phyloP scores from a whole-genome alignment of 2,888 invertebrate species.

The Pyrgus malvae region DNA sequence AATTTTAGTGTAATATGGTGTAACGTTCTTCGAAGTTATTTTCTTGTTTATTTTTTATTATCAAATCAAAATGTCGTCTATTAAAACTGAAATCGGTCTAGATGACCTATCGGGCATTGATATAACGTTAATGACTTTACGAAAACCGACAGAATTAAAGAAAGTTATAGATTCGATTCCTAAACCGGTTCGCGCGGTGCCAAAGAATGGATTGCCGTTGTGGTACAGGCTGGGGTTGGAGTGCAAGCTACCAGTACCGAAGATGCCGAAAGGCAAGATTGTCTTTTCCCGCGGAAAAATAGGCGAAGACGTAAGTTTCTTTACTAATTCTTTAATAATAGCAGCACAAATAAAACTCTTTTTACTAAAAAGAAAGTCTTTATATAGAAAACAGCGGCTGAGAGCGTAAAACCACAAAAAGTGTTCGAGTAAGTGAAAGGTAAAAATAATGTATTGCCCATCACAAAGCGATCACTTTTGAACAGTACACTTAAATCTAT shows the following conservation, averaged over 20 bases:
- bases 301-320: constrained; percentile 74
- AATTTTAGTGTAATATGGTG: constrained; percentile 44
- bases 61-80: constrained; percentile 44
- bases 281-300: constrained; percentile 77
- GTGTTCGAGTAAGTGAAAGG: too few relatives aligned
- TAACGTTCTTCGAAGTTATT: too few relatives aligned
- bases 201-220: constrained; percentile 74
- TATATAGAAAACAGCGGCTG: too few relatives aligned
- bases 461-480: too few relatives aligned
- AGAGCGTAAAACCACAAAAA: too few relatives aligned
- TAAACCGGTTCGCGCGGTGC: constrained; percentile 68
- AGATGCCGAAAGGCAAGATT: constrained; percentile 73
- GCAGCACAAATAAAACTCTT: too few relatives aligned
- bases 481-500: too few relatives aligned
- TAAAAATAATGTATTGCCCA: too few relatives aligned
- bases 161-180: constrained; percentile 73
- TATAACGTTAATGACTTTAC: constrained; percentile 63
- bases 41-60: constrained; percentile 40
- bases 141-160: constrained; percentile 71
- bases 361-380: too few relatives aligned
- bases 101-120: constrained; percentile 57
- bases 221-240: constrained; percentile 79
- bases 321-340: too few relatives aligned
- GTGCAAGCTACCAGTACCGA: constrained; percentile 77
- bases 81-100: constrained; percentile 40